Evolutionary conservation across 2,113 vertebrate species (phyloP).

Genomic region (Chrysochloris asiatica): DNA sequence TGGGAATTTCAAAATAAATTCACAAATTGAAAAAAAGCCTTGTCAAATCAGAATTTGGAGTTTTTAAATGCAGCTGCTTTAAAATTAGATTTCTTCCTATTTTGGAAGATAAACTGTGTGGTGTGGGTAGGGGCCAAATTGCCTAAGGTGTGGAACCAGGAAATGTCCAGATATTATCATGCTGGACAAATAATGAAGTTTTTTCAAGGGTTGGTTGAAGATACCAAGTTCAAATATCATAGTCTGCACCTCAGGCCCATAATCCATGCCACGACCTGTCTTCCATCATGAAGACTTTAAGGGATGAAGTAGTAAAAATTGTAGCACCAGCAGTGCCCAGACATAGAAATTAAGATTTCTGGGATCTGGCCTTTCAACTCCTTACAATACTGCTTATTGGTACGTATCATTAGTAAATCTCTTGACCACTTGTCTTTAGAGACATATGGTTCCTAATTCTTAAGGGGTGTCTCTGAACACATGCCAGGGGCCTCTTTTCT

Average conservation of each 20-base stretch:
- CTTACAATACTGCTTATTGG: neutral
- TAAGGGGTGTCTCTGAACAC: neutral
- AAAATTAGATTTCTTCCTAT: conserved; percentile 14
- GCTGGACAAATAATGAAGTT: neutral
- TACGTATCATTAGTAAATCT: neutral
- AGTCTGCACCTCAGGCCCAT: neutral
- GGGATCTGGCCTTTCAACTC: neutral
- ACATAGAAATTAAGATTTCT: neutral
- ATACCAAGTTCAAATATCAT: neutral
- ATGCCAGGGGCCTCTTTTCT: neutral
- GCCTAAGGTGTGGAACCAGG: neutral
- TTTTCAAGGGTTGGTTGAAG: neutral
- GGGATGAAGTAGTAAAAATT: neutral
- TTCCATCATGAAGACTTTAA: neutral
- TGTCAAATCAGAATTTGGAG: conserved; percentile 4
- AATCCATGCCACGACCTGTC: neutral
- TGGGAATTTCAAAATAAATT: too few species aligned
- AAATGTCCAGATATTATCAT: neutral
- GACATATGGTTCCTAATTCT: neutral
- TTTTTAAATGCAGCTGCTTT: conserved; percentile 18
- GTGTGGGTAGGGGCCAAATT: neutral
- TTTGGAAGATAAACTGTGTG: conserved; percentile 7
- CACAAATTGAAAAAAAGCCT: neutral
- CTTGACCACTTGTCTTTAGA: conserved; percentile 21
- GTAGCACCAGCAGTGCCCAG: neutral